Evolutionary conservation across 2,797 vertebrate species (phyloP).

Genomic region (Cyprinodon diabolis): DNA sequence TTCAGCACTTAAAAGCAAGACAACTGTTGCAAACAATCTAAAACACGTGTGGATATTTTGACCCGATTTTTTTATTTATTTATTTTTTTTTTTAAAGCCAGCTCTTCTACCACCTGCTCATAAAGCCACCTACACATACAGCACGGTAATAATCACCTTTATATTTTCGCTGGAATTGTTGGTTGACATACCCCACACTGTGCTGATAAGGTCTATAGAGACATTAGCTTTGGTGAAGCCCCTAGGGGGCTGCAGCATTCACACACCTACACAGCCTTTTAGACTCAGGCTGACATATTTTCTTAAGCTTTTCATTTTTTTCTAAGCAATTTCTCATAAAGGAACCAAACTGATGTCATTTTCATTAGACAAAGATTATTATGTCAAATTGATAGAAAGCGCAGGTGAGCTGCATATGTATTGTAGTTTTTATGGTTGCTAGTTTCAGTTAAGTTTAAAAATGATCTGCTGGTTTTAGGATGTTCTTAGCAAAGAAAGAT

Average conservation of each 20-base stretch:
- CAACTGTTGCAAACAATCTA: conserved; percentile 27
- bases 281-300: conserved; percentile 22
- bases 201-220: conserved; percentile 20
- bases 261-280: conserved; percentile 29
- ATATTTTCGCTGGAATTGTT: conserved; percentile 39
- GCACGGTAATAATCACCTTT: conserved; percentile 42
- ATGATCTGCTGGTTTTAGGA: not conserved
- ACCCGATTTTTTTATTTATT: not conserved
- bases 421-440: not conserved
- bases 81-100: conserved; percentile 33
- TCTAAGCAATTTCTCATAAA: not conserved
- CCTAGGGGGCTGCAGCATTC: conserved; percentile 7
- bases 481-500: too few relatives aligned
- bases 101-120: conserved; percentile 34
- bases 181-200: conserved; percentile 38
- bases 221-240: conserved; percentile 27
- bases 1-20: conserved; percentile 42
- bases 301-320: conserved; percentile 7
- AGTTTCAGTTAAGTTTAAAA: not conserved
- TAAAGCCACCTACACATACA: conserved; percentile 31
- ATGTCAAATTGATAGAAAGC: conserved; percentile 17
- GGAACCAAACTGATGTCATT: conserved; percentile 7
- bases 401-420: not conserved
- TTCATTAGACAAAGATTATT: conserved; percentile 6
- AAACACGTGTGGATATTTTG: conserved; percentile 30